A percentile compares a stretch with the other conserved stretches of the same genome.
phyloP scores from a whole-genome alignment of 2,113 vertebrate genomes.

The Muscicapa adusta region DNA sequence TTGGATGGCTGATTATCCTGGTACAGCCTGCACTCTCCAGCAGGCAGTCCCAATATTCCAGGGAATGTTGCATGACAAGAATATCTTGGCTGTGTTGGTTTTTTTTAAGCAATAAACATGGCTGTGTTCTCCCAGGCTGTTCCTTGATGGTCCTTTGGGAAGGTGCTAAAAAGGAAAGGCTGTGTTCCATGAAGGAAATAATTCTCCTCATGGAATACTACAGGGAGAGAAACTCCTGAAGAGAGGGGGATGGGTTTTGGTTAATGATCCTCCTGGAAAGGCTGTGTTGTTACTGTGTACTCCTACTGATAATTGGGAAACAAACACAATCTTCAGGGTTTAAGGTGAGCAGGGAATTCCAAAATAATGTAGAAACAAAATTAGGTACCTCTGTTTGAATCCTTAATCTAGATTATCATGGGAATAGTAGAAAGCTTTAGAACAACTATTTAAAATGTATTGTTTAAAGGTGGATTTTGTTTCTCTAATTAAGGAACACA shows the following conservation, averaged over 20 bases:
- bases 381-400: neutral
- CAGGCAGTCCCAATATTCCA: neutral
- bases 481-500: constrained; percentile 44
- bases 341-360: neutral
- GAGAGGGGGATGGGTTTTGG: fast-evolving
- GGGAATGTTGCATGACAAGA: neutral
- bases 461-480: neutral
- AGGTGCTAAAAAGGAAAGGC: neutral
- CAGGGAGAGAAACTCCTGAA: neutral
- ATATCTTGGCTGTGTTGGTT: neutral
- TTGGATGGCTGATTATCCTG: neutral
- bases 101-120: neutral
- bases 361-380: neutral
- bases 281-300: neutral
- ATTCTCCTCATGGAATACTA: neutral
- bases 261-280: neutral
- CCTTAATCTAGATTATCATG: neutral
- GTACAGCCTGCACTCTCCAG: neutral
- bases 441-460: neutral
- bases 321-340: neutral
- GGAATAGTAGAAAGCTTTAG: neutral
- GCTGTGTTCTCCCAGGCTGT: neutral
- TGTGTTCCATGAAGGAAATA: neutral
- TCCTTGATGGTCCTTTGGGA: neutral
- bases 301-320: neutral